A percentile compares a stretch with the other conserved stretches of the same genome.
phyloP scores from a whole-genome alignment of 2,888 invertebrate genomes.

The Andrena trimmerana region DNA sequence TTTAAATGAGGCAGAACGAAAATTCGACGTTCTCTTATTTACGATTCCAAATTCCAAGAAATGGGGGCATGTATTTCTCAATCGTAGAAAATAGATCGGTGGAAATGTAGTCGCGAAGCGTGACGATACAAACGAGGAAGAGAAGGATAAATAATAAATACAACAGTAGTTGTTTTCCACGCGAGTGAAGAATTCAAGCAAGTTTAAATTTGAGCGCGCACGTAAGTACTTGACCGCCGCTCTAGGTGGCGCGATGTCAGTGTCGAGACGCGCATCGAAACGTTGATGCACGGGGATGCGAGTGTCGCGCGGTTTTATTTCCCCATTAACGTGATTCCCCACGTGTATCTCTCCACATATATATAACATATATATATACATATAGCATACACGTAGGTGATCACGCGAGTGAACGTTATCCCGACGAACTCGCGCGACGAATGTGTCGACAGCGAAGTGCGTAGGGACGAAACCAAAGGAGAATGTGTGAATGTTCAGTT shows the following conservation, averaged over 20 bases:
- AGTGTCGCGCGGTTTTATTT: constrained; percentile 20
- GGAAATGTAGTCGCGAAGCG: too few relatives aligned
- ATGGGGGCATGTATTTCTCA: too few relatives aligned
- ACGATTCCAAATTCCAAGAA: not conserved
- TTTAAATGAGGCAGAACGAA: not conserved
- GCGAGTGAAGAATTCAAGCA: not conserved
- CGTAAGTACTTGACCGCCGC: constrained; percentile 2
- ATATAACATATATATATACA: not conserved
- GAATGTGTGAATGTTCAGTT: constrained; percentile 15
- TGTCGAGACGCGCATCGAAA: constrained; percentile 32
- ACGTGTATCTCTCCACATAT: constrained; percentile 8
- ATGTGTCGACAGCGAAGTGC: constrained; percentile 36
- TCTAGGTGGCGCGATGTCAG: constrained; percentile 42
- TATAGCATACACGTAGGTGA: constrained; percentile 19
- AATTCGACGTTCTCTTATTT: not conserved
- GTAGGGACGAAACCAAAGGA: constrained; percentile 23
- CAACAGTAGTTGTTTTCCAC: too few relatives aligned
- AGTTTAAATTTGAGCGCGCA: not conserved
- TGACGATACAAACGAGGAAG: not conserved
- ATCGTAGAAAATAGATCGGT: not conserved
- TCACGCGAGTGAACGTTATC: constrained; percentile 46
- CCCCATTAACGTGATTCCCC: constrained; percentile 11
- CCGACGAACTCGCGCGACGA: constrained; percentile 46
- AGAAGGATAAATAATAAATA: not conserved
- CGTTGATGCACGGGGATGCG: not conserved